Base-by-base conservation (phyloP, 2,113 vertebrate genomes). In the Scartelaos histophorus region DNA sequence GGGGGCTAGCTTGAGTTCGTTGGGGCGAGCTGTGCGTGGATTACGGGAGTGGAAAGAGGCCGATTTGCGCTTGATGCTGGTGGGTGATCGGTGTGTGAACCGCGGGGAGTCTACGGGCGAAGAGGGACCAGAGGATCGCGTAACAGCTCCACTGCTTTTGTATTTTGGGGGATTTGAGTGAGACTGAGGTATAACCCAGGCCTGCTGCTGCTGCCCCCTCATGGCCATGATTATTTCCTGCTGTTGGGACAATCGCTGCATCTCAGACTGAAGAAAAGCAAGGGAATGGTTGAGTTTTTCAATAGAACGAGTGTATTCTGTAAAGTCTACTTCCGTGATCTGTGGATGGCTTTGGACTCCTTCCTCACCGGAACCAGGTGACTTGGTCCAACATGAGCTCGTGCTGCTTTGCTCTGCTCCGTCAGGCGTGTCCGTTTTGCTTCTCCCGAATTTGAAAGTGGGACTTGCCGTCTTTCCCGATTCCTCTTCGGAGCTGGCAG, bases 211-310 rank as follows among this genome's bases (percentile, higher is more conserved):
- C 22, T 98, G 95, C 83, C 97, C 97, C 66, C 97, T 93, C 97
- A 98, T 98, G 82, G 97, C 95, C 96, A 99, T 97, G 79, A 99
- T 93, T 83, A 97, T 94, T 70, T 98, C 97, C 88, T 99, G 98
- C 85, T 99, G 98, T 82, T 98, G 95, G 49, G 98, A 95, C 0
- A 99, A 79, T 35, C 98, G 94, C 57, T 98, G 97, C 97, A 99
- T 99, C 92, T 99, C 98, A 22, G 94, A 93, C 79, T 99, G 97
- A 25, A 99, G 92, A 69, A 97, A 95, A 78, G 95, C 95, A 57
- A 99, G 70, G 3, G 97, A 98, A 69, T 94, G 90, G 72, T 98
- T 99, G 13, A 98, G 90, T 66, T 98, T 99, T 69, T 98, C 96
- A 53, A 99, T 99, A 25, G 97, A 99, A 61, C 93, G 95, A 0